These are phyloP conservation scores for Dicyrtomina minuta DNA, from an alignment of 2,888 invertebrate genomes.

Conservation along the genomic window DNA sequence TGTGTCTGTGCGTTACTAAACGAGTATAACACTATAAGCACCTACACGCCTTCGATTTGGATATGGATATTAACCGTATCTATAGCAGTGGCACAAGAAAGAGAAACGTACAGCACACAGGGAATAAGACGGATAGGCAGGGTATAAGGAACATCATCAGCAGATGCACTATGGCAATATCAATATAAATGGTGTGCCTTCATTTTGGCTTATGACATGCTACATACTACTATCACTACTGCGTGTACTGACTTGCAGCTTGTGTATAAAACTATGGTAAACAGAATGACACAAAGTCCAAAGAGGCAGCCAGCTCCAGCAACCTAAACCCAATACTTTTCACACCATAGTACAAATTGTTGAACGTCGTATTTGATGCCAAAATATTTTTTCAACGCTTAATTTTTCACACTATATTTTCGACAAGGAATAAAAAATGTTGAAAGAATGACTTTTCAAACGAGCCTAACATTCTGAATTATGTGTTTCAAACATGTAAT, in stretches of 20 bases:
- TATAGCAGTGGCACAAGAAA: not conserved
- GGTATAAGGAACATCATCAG: too few species aligned
- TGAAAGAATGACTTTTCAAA: not conserved
- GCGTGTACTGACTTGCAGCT: too few species aligned
- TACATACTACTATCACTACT: too few species aligned
- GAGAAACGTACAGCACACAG: not conserved
- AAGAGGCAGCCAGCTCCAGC: too few species aligned
- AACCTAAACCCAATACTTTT: constrained; percentile 17
- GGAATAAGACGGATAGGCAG: not conserved
- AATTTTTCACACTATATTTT: constrained; percentile 50
- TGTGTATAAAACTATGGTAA: too few species aligned
- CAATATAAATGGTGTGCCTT: too few species aligned
- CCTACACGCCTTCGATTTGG: not conserved
- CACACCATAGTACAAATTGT: constrained; percentile 41
- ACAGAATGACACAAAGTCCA: too few species aligned
- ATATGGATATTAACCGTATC: too few species aligned
- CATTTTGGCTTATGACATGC: too few species aligned
- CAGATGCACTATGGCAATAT: too few species aligned
- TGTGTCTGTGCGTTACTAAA: too few species aligned
- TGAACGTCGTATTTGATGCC: constrained; percentile 47
- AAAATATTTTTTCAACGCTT: constrained; percentile 53
- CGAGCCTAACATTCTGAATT: not conserved
- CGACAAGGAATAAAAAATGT: constrained; percentile 6
- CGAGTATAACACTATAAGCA: too few species aligned
- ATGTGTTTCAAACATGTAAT: not conserved